Evolutionary conservation across 2,888 invertebrate species (phyloP).

Genomic region (Chaitophorus viminalis): DNA sequence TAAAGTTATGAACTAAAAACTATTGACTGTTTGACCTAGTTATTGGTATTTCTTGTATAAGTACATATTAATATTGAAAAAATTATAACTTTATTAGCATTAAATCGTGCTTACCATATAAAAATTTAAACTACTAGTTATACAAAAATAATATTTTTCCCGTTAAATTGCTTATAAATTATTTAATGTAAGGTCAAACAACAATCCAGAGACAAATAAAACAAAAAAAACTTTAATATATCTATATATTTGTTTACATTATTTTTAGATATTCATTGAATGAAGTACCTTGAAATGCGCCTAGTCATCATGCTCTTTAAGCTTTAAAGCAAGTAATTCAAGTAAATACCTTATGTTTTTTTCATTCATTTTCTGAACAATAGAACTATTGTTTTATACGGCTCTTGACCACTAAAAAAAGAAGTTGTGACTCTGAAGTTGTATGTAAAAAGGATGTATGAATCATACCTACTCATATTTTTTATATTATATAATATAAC

Average conservation of each 20-base stretch:
- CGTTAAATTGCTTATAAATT: conserved; percentile 12
- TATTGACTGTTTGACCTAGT: neutral
- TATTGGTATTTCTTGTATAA: neutral
- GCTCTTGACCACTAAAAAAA: conserved; percentile 18
- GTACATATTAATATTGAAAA: neutral
- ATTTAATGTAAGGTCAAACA: conserved; percentile 1
- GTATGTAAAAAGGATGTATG: neutral
- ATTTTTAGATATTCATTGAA: conserved; percentile 1
- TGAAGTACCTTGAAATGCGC: neutral
- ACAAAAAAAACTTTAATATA: conserved; percentile 12
- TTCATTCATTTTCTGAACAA: neutral
- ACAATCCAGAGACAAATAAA: neutral
- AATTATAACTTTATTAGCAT: neutral
- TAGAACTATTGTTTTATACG: neutral
- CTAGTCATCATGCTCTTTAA: conserved; percentile 14
- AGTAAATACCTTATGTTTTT: conserved; percentile 21
- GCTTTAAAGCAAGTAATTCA: conserved; percentile 12
- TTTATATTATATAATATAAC: too few relatives aligned
- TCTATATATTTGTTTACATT: neutral
- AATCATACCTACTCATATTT: too few relatives aligned
- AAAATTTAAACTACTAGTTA: neutral
- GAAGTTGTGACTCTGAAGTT: conserved; percentile 1
- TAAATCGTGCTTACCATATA: neutral
- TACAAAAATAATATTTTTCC: neutral
- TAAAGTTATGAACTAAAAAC: neutral